Conservation (phyloP, 2,797 vertebrate species). For the Pelodytes ibericus region DNA sequence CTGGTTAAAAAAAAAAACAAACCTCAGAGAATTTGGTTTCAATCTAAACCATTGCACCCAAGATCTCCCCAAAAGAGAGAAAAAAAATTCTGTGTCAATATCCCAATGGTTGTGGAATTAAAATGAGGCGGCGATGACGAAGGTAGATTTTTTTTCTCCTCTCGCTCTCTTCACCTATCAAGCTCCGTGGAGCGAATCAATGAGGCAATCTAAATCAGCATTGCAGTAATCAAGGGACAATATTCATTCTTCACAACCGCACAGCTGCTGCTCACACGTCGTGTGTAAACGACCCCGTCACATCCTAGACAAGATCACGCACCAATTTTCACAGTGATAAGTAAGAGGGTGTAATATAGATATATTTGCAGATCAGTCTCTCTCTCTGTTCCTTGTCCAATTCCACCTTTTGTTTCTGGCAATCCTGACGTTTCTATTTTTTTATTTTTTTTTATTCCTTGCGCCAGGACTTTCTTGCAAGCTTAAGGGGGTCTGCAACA, state of each 20-base stretch:
- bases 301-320: constrained; percentile 30
- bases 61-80: constrained; percentile 54
- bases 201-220: constrained; percentile 70
- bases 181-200: constrained; percentile 77
- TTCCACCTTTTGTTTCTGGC: constrained; percentile 27
- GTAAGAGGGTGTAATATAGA: constrained; percentile 36
- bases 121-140: constrained; percentile 72
- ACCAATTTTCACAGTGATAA: constrained; percentile 27
- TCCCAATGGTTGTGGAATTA: constrained; percentile 76
- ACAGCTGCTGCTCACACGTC: constrained; percentile 69
- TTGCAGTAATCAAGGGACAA: constrained; percentile 75
- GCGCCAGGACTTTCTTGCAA: constrained; percentile 47
- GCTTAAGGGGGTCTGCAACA: constrained; percentile 52
- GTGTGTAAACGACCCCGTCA: constrained; percentile 45
- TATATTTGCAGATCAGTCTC: constrained; percentile 35
- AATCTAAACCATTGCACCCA: constrained; percentile 75
- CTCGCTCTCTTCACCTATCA: constrained; percentile 65
- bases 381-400: constrained; percentile 38
- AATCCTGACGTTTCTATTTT: constrained; percentile 54
- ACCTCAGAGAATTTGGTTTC: constrained; percentile 70
- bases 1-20: constrained; percentile 56
- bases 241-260: constrained; percentile 71
- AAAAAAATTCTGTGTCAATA: constrained; percentile 68
- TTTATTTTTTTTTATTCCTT: constrained; percentile 30
- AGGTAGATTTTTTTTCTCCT: constrained; percentile 13